Evolutionary conservation across 2,113 vertebrate genomes (phyloP).

Genomic region (Notiomystis cincta): DNA sequence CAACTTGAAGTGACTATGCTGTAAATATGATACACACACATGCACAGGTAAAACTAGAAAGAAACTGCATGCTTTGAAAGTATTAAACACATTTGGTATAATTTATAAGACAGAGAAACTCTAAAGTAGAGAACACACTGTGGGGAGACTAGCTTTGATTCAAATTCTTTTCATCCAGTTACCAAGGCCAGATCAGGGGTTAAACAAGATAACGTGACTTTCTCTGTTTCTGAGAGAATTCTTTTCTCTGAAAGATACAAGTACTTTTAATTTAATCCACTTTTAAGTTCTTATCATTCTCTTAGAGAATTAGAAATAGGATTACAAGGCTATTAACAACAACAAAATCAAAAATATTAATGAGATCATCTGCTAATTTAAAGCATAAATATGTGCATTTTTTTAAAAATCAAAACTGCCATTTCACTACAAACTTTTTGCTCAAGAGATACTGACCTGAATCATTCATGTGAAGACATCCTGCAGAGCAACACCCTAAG

Average conservation of each 20-base stretch:
- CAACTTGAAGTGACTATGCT: background rate
- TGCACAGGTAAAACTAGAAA: background rate
- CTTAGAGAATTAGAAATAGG: background rate
- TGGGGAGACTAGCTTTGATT: background rate
- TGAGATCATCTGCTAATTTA: background rate
- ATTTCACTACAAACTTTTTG: background rate
- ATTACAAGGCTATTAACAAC: background rate
- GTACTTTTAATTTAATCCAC: background rate
- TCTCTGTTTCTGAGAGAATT: background rate
- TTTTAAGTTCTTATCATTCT: background rate
- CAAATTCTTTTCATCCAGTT: background rate
- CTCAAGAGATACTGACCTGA: background rate
- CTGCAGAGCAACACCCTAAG: background rate
- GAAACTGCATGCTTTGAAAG: background rate
- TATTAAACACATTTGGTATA: background rate
- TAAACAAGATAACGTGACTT: background rate
- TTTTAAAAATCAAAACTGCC: background rate
- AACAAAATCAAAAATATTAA: background rate
- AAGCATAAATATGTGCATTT: background rate
- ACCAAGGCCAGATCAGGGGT: background rate
- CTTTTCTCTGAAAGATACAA: background rate
- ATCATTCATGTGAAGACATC: background rate
- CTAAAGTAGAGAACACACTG: background rate
- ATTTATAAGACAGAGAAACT: background rate
- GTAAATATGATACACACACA: background rate